A percentile compares a stretch with the other conserved stretches of the same genome.
These are phyloP conservation scores for Onychostoma macrolepis DNA, from an alignment of 2,113 vertebrate genomes.

Conservation along the genomic window DNA sequence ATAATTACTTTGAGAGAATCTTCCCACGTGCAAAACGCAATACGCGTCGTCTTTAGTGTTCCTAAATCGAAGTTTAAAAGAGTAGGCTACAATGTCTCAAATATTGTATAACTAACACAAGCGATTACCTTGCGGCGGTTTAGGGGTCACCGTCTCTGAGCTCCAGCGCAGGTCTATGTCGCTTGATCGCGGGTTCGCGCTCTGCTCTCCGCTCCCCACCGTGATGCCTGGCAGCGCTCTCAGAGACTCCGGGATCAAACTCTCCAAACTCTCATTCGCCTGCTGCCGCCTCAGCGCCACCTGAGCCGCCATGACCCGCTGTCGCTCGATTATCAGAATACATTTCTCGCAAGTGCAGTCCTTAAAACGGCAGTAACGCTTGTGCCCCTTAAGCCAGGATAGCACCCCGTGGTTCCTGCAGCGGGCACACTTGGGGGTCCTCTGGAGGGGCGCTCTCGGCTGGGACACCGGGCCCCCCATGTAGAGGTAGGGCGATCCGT, in stretches of 20 bases:
- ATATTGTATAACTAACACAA: neutral
- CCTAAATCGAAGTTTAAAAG: neutral
- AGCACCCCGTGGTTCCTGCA: conserved; percentile 96
- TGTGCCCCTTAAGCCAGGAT: conserved; percentile 96
- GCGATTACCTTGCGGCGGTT: conserved; percentile 51
- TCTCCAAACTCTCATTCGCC: conserved; percentile 94
- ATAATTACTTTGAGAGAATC: neutral
- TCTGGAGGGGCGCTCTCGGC: conserved; percentile 88
- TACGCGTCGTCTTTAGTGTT: neutral
- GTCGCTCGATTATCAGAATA: conserved; percentile 96
- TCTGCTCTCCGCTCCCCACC: conserved; percentile 51
- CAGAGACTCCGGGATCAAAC: conserved; percentile 90
- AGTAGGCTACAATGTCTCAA: neutral
- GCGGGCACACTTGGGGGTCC: conserved; percentile 94
- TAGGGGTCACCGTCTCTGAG: conserved; percentile 57
- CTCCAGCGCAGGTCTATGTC: conserved; percentile 73
- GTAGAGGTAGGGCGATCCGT: conserved; percentile 94
- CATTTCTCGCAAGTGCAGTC: conserved; percentile 98
- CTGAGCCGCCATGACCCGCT: conserved; percentile 97
- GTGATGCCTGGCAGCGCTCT: conserved; percentile 81
- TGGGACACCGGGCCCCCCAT: conserved; percentile 93
- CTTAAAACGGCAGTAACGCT: conserved; percentile 96
- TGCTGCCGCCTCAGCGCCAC: conserved; percentile 93
- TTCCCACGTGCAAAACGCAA: neutral
- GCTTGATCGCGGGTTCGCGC: conserved; percentile 61